phyloP scores from a whole-genome alignment of 2,113 vertebrate genomes.

The Neolamprologus variostigma region DNA sequence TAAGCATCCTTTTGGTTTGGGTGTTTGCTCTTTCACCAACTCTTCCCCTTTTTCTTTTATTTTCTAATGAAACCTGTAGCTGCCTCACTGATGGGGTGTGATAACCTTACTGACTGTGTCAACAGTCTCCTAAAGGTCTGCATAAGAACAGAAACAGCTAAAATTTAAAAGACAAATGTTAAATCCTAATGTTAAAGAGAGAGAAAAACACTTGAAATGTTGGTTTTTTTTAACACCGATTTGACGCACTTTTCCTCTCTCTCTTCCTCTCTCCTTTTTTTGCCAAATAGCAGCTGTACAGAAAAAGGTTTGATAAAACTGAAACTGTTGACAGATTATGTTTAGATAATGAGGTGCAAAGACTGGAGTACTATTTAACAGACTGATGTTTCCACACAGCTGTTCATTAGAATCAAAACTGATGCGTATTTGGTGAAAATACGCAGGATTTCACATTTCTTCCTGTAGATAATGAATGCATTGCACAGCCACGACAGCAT shows the following conservation, averaged over 20 bases:
- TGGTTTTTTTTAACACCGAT: neutral
- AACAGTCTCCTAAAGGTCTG: neutral
- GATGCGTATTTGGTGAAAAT: neutral
- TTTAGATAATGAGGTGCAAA: neutral
- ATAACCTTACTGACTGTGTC: neutral
- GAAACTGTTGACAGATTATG: neutral
- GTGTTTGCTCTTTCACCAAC: fast-evolving
- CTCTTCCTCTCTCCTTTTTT: neutral
- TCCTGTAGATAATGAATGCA: neutral
- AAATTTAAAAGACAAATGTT: neutral
- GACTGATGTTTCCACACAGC: neutral
- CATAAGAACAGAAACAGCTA: neutral
- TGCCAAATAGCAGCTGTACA: neutral
- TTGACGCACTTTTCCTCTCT: fast-evolving
- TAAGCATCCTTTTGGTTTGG: neutral
- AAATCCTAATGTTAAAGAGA: neutral
- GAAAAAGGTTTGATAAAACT: fast-evolving
- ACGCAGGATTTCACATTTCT: neutral
- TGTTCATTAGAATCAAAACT: neutral
- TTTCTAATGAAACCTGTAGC: neutral
- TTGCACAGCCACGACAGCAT: neutral
- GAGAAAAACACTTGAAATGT: neutral
- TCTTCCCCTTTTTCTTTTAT: fast-evolving
- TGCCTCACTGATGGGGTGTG: neutral
- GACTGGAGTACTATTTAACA: neutral